These are phyloP conservation scores for Danio choprae DNA, from an alignment of 2,797 vertebrate species.

Conservation along the genomic window DNA sequence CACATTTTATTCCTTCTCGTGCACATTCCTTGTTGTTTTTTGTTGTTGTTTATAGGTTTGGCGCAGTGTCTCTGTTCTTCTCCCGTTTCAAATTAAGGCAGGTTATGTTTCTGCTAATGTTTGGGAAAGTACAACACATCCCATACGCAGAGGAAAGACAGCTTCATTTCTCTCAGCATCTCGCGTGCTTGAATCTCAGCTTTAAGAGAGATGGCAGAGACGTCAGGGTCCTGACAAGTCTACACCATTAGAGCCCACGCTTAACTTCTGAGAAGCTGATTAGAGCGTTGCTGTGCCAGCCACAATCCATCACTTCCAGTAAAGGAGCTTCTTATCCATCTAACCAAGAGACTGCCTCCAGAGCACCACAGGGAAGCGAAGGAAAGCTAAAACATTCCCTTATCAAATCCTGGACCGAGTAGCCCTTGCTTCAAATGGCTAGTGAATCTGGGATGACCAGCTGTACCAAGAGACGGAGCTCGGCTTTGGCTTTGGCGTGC, in stretches of 20 bases:
- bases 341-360: conserved; percentile 58
- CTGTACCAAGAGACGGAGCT: conserved; percentile 53
- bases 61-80: conserved; percentile 23
- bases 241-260: conserved; percentile 65
- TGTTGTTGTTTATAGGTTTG: not conserved
- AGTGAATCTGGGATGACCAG: conserved; percentile 56
- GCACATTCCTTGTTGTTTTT: not conserved
- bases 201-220: conserved; percentile 62
- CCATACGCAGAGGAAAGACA: conserved; percentile 51
- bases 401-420: conserved; percentile 58
- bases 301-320: conserved; percentile 66
- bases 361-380: conserved; percentile 49
- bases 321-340: conserved; percentile 63
- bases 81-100: conserved; percentile 41
- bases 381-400: conserved; percentile 55
- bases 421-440: conserved; percentile 55
- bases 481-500: conserved; percentile 57
- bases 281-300: conserved; percentile 57
- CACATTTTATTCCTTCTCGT: conserved; percentile 25
- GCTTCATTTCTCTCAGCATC: conserved; percentile 59
- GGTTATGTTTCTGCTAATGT: conserved; percentile 56
- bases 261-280: conserved; percentile 64
- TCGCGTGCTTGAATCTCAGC: conserved; percentile 54
- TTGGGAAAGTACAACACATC: conserved; percentile 55
- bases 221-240: conserved; percentile 64